These are phyloP conservation scores for Lampris incognitus DNA, from an alignment of 2,113 vertebrate species.

Conservation along the genomic window DNA sequence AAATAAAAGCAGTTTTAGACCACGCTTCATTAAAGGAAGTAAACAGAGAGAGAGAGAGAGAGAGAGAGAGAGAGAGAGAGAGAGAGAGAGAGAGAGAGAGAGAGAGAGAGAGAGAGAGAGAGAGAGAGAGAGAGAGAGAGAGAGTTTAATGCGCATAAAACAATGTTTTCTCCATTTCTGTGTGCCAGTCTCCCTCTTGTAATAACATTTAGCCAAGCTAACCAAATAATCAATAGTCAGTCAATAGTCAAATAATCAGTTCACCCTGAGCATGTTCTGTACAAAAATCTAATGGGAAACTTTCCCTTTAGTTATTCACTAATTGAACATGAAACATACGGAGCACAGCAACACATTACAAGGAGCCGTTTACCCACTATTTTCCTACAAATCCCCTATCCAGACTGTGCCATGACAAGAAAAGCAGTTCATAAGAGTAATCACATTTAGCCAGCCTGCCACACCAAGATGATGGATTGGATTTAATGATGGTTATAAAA, in stretches of 20 bases:
- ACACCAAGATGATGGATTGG: slow-evolving; percentile 12
- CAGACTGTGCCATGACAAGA: too few species aligned
- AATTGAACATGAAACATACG: neutral
- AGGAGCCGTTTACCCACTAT: slow-evolving; percentile 21
- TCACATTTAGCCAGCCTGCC: slow-evolving; percentile 9
- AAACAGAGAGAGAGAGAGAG: slow-evolving; percentile 7
- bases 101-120: neutral
- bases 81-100: neutral
- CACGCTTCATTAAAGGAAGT: slow-evolving; percentile 3
- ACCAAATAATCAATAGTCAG: too few species aligned
- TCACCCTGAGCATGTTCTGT: neutral
- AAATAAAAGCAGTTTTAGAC: too few species aligned
- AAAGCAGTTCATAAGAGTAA: neutral
- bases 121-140: neutral
- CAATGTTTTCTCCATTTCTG: neutral
- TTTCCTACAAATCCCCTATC: neutral
- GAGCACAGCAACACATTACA: neutral
- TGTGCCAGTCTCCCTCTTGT: neutral
- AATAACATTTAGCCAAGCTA: neutral
- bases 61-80: slow-evolving; percentile 5
- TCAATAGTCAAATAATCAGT: neutral
- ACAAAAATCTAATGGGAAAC: neutral
- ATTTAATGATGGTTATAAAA: neutral
- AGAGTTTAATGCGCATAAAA: neutral
- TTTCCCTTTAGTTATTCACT: neutral